Base-by-base conservation (phyloP, 2,797 vertebrate genomes). In the Oryzias dopingdopingensis region DNA sequence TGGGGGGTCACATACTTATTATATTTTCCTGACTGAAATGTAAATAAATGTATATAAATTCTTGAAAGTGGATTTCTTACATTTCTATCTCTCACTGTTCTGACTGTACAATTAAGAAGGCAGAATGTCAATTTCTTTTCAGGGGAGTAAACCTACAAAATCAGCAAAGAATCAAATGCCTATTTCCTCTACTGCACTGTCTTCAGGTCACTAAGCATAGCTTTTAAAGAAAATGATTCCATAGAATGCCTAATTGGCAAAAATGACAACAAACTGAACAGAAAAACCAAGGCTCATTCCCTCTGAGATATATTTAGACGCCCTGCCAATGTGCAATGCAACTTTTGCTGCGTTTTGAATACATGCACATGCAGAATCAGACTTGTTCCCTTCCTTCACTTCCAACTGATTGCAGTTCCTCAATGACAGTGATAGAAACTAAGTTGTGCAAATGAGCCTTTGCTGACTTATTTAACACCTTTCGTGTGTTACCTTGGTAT, bases 381-480 rank as follows among this genome's bases (percentile, higher is more conserved):
- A 51, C 62, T 54, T 26, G 29, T 58, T 49, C 14, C 46, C 54
- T 24, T 37, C 32, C 32, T 62, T 82, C 70, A 68, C 58, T 79
- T 80, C 60, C 52, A 71, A 65, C 80, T 69, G 58, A 60, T 62
- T 52, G n/a, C 44, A 61, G 61, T 52, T 46, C 58, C 57, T 42
- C 59, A 46, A 51, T 42, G 60, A 76, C 76, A 75, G 65, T 66
- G 77, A 81, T 62, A 80, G 82, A 84, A 86, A 82, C 67, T 72
- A 83, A 81, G 71, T 59, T 69, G 72, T 86, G 83, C 83, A 90
- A 90, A 89, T 76, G 81, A 89, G 83, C 86, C 78, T 81, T 90
- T 89, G 83, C 85, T 91, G 82, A 90, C 81, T 90, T 90, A 92
- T 92, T 91, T 87, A 92, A 90, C 89, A 84, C 74, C 66, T 84